A percentile compares a stretch with the other conserved stretches of the same genome.
Evolutionary conservation across 2,888 invertebrate genomes (phyloP).

Genomic region (Conus canariensis): DNA sequence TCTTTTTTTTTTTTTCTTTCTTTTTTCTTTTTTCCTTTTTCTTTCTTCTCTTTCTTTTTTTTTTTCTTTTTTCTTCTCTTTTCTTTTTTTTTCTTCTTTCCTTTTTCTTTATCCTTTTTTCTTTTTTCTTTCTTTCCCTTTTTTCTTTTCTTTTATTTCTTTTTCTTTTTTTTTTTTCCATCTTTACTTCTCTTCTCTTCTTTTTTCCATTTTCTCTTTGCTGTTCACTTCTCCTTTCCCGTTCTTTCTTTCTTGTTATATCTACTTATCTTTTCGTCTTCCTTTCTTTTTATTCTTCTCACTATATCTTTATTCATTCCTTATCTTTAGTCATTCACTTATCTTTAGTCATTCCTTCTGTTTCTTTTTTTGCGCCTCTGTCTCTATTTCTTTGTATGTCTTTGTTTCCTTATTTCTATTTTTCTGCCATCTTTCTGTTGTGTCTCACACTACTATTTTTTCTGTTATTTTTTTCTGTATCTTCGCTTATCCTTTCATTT

Average conservation of each 20-base stretch:
- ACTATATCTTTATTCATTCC: conserved; percentile 11
- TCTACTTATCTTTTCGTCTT: neutral
- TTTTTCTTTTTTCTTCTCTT: no score
- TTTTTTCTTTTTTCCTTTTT: no score
- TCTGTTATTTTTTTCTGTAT: no score
- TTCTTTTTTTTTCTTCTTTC: no score
- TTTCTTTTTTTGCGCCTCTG: neutral
- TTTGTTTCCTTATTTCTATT: neutral
- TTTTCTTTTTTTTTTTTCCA: conserved; percentile 44
- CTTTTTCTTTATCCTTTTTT: neutral
- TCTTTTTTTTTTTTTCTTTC: neutral
- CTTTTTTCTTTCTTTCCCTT: neutral
- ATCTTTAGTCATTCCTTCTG: no score
- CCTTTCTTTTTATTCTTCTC: neutral
- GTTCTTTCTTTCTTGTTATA: no score
- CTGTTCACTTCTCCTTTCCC: no score
- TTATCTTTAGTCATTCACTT: neutral
- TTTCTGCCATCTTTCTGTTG: neutral
- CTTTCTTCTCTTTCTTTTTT: no score
- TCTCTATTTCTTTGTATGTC: neutral
- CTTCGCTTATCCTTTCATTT: no score
- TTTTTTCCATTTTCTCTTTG: neutral
- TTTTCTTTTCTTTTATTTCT: conserved; percentile 34
- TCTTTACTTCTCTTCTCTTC: conserved; percentile 42
- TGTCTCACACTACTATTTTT: no score